Percentiles rank a stretch among this genome's conserved stretches.
phyloP scores from a whole-genome alignment of 2,113 vertebrate species.

The Mirza zaza region DNA sequence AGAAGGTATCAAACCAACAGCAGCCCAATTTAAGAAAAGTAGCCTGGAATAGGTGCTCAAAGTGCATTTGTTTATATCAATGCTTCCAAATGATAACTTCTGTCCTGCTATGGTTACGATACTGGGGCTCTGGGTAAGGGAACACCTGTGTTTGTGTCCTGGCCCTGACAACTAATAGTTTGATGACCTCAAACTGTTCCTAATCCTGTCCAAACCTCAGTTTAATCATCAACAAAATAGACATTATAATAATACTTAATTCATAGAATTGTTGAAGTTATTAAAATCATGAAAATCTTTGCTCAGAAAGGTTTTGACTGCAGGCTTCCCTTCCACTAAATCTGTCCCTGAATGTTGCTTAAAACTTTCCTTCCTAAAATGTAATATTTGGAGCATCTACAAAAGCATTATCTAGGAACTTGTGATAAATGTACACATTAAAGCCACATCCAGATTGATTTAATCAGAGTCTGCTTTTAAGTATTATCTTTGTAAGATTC shows the following conservation, averaged over 20 bases:
- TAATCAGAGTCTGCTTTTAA: background rate
- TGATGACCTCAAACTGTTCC: background rate
- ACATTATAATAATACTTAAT: background rate
- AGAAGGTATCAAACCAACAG: background rate
- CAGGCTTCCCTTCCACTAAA: background rate
- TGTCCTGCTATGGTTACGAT: background rate
- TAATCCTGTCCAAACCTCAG: background rate
- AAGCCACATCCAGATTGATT: background rate
- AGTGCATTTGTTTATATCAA: background rate
- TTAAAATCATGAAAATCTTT: background rate
- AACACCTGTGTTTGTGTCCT: background rate
- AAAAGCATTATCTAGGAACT: background rate
- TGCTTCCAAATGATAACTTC: background rate
- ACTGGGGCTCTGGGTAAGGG: rapidly evolving
- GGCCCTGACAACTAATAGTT: background rate
- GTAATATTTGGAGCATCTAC: background rate
- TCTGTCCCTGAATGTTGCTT: background rate
- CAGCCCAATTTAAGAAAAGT: background rate
- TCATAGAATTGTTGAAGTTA: background rate
- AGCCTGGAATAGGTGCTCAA: background rate
- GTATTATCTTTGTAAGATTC: background rate
- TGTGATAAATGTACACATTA: background rate
- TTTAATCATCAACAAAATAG: background rate
- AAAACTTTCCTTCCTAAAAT: background rate
- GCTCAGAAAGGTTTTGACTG: background rate